phyloP scores from a whole-genome alignment of 2,113 vertebrate species.

The Gasterosteus nipponicus region DNA sequence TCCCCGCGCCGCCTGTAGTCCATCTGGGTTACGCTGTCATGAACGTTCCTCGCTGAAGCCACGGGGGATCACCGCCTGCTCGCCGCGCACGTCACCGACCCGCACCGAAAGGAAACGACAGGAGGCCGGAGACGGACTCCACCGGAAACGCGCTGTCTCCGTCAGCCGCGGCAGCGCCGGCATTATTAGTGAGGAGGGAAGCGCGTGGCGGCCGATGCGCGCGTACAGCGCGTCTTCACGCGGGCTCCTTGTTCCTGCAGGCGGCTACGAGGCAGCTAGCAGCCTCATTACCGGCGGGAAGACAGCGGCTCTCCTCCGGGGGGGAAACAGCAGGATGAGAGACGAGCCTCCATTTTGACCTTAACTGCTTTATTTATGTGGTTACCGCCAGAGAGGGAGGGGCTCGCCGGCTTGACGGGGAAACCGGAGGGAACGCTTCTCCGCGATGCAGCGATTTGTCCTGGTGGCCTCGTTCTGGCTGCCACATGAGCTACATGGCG shows the following conservation, averaged over 20 bases:
- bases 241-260: slow-evolving; percentile 59
- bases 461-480: slow-evolving; percentile 48
- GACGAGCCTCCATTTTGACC: slow-evolving; percentile 38
- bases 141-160: slow-evolving; percentile 42
- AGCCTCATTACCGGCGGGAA: slow-evolving; percentile 65
- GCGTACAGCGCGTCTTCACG: no score
- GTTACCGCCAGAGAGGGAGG: not conserved
- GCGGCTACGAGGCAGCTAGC: slow-evolving; percentile 48
- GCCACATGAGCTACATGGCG: slow-evolving; percentile 66
- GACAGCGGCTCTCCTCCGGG: slow-evolving; percentile 40
- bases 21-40: slow-evolving; percentile 52
- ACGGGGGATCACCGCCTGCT: slow-evolving; percentile 43
- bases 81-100: slow-evolving; percentile 47
- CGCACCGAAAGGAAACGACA: slow-evolving; percentile 54
- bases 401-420: not conserved
- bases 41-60: slow-evolving; percentile 56
- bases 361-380: slow-evolving; percentile 47
- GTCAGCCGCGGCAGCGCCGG: slow-evolving; percentile 42
- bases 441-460: slow-evolving; percentile 30
- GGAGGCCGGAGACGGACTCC: slow-evolving; percentile 52
- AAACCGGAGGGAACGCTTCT: not conserved
- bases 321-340: slow-evolving; percentile 44
- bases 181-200: slow-evolving; percentile 43
- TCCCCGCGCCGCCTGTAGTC: slow-evolving; percentile 53
- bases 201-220: slow-evolving; percentile 11